Evolutionary conservation across 2,113 vertebrate species (phyloP), one percentile per base, ranked within the genome.

Genomic region (Mirounga angustirostris): DNA sequence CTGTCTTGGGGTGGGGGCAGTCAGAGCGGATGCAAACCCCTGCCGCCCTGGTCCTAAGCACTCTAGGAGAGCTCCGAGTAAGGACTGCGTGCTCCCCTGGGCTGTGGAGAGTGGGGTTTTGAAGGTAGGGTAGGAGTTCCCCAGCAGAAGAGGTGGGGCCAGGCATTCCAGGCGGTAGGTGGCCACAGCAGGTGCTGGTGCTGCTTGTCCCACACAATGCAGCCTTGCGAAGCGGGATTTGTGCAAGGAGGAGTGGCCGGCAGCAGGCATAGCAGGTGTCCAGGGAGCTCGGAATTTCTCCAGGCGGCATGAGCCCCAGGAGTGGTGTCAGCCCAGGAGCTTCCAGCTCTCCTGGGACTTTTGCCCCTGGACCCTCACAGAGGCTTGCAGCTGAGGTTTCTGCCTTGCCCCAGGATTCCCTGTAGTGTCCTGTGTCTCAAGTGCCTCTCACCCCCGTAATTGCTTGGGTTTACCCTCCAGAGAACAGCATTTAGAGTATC

Each of bases 161-260:
- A 4, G 18, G 33, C 26, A 6, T 11, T 50, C 10, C 56, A 54
- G 67, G 50, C 26, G 15, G n/a, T 33, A 22, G 84, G 18, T 12
- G 4, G 10, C 22, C 22, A 36, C 71, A 28, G 7, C 2, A 4
- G 28, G 36, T 15, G 5, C 4, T 8, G 14, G 28, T 5, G 0
- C 9, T 26, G 65, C 91, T 69, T 8, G 22, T 56, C 1, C 12
- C 26, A 9, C 15, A 33, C 15, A 0, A 43, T n/a, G 4, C 16
- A 1, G 14, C 28, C 24, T 19, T 0, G 0, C 1, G 18, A 19
- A 76, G n/a, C 24, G 40, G 71, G 73, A 6, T 52, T 0, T n/a
- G 30, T 40, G 11, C 15, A 1, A 21, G 61, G 52, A 63, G 36
- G 24, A 4, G 5, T 15, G 14, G n/a, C 82, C 52, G 4, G 82